A percentile compares a stretch with the other conserved stretches of the same genome.
Evolutionary conservation across 2,113 vertebrate species (phyloP).

Genomic region (Neotoma lepida): DNA sequence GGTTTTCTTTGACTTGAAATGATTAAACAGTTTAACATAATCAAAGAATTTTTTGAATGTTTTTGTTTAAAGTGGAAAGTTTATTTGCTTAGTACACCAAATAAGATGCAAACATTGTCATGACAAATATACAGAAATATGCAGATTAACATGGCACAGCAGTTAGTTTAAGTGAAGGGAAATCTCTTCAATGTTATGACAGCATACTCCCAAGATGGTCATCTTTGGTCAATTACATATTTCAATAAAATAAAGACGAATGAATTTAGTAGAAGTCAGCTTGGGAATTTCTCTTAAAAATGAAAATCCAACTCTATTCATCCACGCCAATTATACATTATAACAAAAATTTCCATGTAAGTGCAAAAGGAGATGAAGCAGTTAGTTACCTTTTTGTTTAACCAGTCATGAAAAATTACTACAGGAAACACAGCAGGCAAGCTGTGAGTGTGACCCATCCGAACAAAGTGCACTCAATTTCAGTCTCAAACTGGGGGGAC

Average conservation of each 20-base stretch:
- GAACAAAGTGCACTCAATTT: conserved; percentile 84
- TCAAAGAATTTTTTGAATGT: conserved; percentile 14
- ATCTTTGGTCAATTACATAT: conserved; percentile 84
- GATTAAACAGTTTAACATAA: conserved; percentile 52
- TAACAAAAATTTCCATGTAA: conserved; percentile 87
- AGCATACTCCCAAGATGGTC: conserved; percentile 85
- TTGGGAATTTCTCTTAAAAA: conserved; percentile 87
- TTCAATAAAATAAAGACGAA: conserved; percentile 85
- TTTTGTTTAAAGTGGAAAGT: conserved; percentile 87
- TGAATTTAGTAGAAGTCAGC: conserved; percentile 83
- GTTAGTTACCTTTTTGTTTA: conserved; percentile 84
- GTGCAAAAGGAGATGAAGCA: conserved; percentile 84
- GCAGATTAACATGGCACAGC: conserved; percentile 83
- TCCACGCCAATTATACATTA: conserved; percentile 90
- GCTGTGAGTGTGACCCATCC: conserved; percentile 79
- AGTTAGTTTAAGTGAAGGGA: conserved; percentile 80
- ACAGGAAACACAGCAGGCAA: conserved; percentile 92
- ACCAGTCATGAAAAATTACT: conserved; percentile 86
- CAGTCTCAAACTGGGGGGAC: conserved; percentile 89
- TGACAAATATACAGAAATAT: conserved; percentile 90
- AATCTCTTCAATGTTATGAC: conserved; percentile 85
- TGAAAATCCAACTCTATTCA: conserved; percentile 83
- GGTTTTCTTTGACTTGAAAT: conserved; percentile 46
- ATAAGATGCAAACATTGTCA: conserved; percentile 88
- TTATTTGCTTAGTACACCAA: conserved; percentile 92